Conservation (phyloP, 2,113 vertebrate species). For the Ptilorrhoa leucosticta region DNA sequence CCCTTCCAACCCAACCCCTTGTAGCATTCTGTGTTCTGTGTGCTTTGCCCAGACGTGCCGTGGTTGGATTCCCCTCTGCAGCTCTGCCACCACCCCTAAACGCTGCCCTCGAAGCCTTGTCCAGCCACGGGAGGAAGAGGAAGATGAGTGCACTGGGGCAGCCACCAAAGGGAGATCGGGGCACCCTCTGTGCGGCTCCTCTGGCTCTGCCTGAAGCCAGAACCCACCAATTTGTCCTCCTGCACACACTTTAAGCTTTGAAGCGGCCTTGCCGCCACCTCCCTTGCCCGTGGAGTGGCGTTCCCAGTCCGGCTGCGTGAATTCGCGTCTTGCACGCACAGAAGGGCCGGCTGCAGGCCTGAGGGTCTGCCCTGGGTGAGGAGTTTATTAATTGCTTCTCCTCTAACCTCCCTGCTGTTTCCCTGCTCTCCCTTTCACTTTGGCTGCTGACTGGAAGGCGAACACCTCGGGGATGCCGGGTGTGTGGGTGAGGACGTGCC, state of each 20-base stretch:
- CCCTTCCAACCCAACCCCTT: neutral
- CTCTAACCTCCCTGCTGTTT: neutral
- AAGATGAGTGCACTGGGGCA: neutral
- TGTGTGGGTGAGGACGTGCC: neutral
- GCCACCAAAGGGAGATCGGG: neutral
- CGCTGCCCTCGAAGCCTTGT: neutral
- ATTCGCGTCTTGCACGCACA: rapidly evolving
- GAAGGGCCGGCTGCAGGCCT: neutral
- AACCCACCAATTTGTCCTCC: neutral
- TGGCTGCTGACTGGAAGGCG: neutral
- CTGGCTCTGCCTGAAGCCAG: neutral
- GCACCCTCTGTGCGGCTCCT: neutral
- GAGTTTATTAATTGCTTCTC: neutral
- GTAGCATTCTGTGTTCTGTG: neutral
- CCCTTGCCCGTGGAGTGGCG: rapidly evolving
- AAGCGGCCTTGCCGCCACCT: neutral
- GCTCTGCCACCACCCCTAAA: neutral
- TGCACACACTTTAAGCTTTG: rapidly evolving
- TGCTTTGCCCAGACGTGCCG: rapidly evolving
- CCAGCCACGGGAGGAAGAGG: rapidly evolving
- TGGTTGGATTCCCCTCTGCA: neutral
- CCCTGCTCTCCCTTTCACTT: neutral
- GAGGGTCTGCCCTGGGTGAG: neutral
- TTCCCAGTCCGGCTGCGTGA: neutral
- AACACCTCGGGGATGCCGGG: rapidly evolving